A percentile compares a stretch with the other conserved stretches of the same genome.
phyloP scores from a whole-genome alignment of 2,113 vertebrate genomes.

The Zapornia atra region DNA sequence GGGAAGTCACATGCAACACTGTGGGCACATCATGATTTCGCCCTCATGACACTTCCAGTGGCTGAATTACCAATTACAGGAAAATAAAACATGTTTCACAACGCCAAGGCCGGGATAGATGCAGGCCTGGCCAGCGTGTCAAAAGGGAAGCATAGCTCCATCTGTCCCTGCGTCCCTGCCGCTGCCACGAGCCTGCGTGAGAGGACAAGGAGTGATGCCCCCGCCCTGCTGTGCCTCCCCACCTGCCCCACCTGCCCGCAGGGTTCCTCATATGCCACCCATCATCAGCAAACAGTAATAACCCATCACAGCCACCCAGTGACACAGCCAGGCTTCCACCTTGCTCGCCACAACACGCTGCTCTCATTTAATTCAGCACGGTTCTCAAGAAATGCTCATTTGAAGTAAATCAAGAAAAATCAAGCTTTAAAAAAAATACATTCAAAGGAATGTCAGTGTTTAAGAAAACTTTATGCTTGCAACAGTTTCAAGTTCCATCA shows the following conservation, averaged over 20 bases:
- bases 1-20: neutral
- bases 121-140: neutral
- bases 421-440: neutral
- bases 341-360: neutral
- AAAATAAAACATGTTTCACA: accelerated
- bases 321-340: accelerated
- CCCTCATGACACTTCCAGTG: neutral
- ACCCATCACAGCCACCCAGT: neutral
- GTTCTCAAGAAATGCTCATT: neutral
- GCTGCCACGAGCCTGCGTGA: accelerated
- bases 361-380: neutral
- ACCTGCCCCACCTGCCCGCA: accelerated
- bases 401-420: neutral
- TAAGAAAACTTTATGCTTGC: neutral
- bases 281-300: accelerated
- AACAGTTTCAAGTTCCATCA: neutral
- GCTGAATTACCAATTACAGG: neutral
- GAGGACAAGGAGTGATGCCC: neutral
- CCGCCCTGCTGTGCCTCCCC: neutral
- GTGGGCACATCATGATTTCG: neutral
- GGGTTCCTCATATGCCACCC: neutral
- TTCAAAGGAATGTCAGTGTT: neutral
- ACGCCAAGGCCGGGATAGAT: neutral
- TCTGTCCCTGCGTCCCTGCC: accelerated
- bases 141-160: neutral